Conservation (phyloP, 2,888 invertebrate species). For the Carterocephalus palaemon region DNA sequence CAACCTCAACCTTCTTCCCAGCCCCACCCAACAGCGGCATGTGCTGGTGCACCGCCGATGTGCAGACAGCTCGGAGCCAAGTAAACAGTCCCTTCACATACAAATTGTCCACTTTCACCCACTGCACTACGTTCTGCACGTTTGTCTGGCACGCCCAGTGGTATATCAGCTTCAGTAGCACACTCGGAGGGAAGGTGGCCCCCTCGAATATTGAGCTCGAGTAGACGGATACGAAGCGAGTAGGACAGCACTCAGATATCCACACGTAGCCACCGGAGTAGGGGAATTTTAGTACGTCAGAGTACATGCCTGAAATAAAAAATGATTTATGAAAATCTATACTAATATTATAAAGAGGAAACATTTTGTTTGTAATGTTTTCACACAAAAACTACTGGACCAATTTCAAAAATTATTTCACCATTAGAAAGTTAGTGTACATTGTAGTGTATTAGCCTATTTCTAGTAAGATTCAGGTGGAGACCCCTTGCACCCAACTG, state of each 20-base stretch:
- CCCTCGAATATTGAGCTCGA: slow-evolving; percentile 92
- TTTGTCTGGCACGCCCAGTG: slow-evolving; percentile 96
- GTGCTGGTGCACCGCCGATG: slow-evolving; percentile 88
- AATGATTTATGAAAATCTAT: too few species aligned
- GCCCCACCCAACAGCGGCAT: slow-evolving; percentile 85
- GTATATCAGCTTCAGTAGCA: slow-evolving; percentile 89
- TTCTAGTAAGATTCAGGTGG: too few species aligned
- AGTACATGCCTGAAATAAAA: slow-evolving; percentile 84
- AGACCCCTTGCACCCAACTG: too few species aligned
- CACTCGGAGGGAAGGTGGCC: slow-evolving; percentile 89
- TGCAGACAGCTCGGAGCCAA: slow-evolving; percentile 84
- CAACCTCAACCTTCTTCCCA: slow-evolving; percentile 86
- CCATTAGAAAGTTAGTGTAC: too few species aligned
- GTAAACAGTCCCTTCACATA: slow-evolving; percentile 81
- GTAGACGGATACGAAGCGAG: slow-evolving; percentile 91
- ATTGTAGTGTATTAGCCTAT: too few species aligned
- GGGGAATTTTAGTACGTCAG: slow-evolving; percentile 90
- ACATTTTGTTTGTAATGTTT: too few species aligned
- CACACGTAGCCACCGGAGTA: slow-evolving; percentile 95
- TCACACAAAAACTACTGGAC: too few species aligned
- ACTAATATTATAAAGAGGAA: too few species aligned
- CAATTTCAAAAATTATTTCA: too few species aligned
- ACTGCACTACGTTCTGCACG: slow-evolving; percentile 91
- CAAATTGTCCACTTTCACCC: slow-evolving; percentile 85
- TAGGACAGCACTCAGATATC: slow-evolving; percentile 93